Conservation (phyloP, 2,888 invertebrate species). For the Resseliella maxima region DNA sequence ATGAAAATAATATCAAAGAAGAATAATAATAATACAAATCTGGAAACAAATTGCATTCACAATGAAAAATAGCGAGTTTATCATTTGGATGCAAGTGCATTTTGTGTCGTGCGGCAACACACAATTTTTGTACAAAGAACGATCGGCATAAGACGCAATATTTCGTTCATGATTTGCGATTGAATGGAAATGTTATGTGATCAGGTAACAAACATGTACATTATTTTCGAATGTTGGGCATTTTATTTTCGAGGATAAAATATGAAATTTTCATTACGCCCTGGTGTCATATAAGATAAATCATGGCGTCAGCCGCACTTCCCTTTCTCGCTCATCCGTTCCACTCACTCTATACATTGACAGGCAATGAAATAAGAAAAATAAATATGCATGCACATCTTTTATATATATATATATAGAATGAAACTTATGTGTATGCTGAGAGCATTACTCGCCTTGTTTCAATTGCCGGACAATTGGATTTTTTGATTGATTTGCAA, state of each 20-base stretch:
- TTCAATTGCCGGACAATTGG: constrained; percentile 55
- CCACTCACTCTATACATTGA: neutral
- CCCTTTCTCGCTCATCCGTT: too few species aligned
- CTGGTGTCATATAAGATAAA: constrained; percentile 78
- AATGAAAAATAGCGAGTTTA: too few species aligned
- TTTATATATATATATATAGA: too few species aligned
- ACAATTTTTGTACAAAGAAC: too few species aligned
- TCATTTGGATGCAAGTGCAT: too few species aligned
- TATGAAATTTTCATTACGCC: constrained; percentile 80
- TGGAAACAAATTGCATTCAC: too few species aligned
- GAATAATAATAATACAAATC: too few species aligned
- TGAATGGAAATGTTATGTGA: neutral
- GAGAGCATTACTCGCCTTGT: constrained; percentile 36
- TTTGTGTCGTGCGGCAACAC: too few species aligned
- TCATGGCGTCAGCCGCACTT: constrained; percentile 75
- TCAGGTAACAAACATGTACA: neutral
- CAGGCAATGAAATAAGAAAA: neutral
- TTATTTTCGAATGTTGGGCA: too few species aligned
- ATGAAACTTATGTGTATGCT: constrained; percentile 37
- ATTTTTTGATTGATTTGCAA: neutral
- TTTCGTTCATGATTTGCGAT: too few species aligned
- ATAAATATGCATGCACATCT: constrained; percentile 25
- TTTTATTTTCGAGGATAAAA: constrained; percentile 69
- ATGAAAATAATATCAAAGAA: too few species aligned
- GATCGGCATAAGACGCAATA: too few species aligned